Conservation (phyloP, 2,797 vertebrate genomes). For the Acipenser oxyrinchus region DNA sequence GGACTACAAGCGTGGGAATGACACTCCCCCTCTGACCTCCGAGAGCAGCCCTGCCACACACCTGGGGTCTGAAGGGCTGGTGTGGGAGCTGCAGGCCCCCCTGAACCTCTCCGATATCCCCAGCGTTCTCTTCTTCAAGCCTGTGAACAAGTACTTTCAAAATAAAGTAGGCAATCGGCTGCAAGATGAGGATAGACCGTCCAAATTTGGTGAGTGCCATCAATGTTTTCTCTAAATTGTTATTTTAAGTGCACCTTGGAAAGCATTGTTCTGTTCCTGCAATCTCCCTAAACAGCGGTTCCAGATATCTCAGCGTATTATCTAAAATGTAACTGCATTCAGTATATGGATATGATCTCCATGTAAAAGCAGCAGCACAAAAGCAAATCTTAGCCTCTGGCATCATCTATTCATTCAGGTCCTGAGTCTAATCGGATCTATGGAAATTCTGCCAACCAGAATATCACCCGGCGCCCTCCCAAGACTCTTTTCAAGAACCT, state of each 20-base stretch:
- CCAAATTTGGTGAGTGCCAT: conserved; percentile 41
- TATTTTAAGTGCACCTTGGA: no score
- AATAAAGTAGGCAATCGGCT: conserved; percentile 47
- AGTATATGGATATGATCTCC: no score
- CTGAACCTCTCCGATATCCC: conserved; percentile 38
- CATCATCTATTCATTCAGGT: conserved; percentile 26
- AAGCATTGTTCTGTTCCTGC: no score
- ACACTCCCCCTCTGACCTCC: conserved; percentile 27
- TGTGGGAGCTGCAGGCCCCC: conserved; percentile 33
- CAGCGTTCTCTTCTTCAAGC: conserved; percentile 37
- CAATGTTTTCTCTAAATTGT: neutral
- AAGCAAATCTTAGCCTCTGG: no score
- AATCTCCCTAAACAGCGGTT: no score
- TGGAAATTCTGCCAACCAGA: conserved; percentile 33
- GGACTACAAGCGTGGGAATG: conserved; percentile 27
- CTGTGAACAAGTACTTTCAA: conserved; percentile 32
- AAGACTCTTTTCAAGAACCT: conserved; percentile 21
- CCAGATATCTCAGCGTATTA: no score
- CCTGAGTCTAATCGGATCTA: conserved; percentile 46
- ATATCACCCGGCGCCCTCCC: conserved; percentile 27
- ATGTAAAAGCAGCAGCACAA: no score
- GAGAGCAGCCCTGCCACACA: conserved; percentile 20
- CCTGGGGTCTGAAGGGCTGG: conserved; percentile 17
- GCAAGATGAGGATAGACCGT: conserved; percentile 30
- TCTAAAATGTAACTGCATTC: no score